Evolutionary conservation across 2,888 invertebrate genomes (phyloP).

Genomic region (Melieria crassipennis): DNA sequence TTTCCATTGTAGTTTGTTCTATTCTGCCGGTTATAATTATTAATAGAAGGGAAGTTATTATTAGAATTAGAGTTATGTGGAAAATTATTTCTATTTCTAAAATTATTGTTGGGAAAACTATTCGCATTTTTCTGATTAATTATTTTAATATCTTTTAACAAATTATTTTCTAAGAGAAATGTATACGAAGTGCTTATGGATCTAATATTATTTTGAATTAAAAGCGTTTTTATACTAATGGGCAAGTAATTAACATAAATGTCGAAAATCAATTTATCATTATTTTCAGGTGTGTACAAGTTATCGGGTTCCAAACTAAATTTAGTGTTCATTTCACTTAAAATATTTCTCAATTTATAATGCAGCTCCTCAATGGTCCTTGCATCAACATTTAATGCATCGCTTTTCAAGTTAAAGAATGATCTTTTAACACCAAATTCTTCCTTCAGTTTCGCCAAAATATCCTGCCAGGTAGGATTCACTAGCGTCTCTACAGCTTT

Average conservation of each 20-base stretch:
- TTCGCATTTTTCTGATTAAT: background rate
- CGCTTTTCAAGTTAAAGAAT: conserved; percentile 32
- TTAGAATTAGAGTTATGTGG: background rate
- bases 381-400: conserved; percentile 33
- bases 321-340: conserved; percentile 35
- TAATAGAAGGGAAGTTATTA: background rate
- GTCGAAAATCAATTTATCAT: conserved; percentile 31
- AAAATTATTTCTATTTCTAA: background rate
- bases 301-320: conserved; percentile 22
- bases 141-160: conserved; percentile 33
- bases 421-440: conserved; percentile 36
- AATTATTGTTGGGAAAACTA: conserved; percentile 11
- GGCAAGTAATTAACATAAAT: conserved; percentile 36
- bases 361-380: conserved; percentile 33
- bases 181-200: conserved; percentile 27
- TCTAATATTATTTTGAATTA: conserved; percentile 37
- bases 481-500: conserved; percentile 16
- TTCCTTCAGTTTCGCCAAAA: conserved; percentile 30
- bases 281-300: conserved; percentile 31
- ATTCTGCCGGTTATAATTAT: background rate
- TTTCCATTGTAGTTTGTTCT: background rate
- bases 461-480: conserved; percentile 32
- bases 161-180: conserved; percentile 36
- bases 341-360: conserved; percentile 18
- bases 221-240: conserved; percentile 29